Evolutionary conservation across 2,888 invertebrate species (phyloP), one percentile per base, ranked within the genome.

Genomic region (Cremastobaeus sp.): DNA sequence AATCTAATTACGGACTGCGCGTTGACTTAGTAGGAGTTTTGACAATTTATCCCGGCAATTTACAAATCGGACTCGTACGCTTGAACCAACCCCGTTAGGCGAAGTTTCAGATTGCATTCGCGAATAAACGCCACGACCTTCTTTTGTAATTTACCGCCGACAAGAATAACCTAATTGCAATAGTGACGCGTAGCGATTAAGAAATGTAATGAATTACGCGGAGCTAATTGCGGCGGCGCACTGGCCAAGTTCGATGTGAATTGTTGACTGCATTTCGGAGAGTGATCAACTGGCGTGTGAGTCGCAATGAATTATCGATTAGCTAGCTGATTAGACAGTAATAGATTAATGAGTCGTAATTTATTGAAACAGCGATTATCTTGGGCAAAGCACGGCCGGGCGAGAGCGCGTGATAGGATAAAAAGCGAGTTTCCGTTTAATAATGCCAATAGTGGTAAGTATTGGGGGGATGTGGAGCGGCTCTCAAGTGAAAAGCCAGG

Each of bases 301-400:
- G 41, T 52, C 48, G 73, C 57, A 73, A 74, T 79, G 74, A 78
- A 78, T 78, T 76, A 76, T 66, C 71, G 73, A 79, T 79, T 79
- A 74, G 77, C 76, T 77, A 43, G 21, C 37, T 35, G 21, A 12
- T 21, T 8, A 9, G 71, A 72, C 57, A 72, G 78, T 71, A 78
- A 77, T 77, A 76, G 74, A 41, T 55, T 76, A 78, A 80, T 78
- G 77, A 78, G 71, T 76, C 50, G 74, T 69, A 52, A 72, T 71
- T 77, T 71, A n/a, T n/a, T n/a, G n/a, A n/a, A n/a, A n/a, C n/a
- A n/a, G n/a, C n/a, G n/a, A n/a, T n/a, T n/a, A n/a, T n/a, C n/a
- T n/a, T n/a, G n/a, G n/a, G n/a, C n/a, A n/a, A n/a, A n/a, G n/a
- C n/a, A n/a, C n/a, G n/a, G n/a, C n/a, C n/a, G n/a, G n/a, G n/a